phyloP scores from a whole-genome alignment of 2,113 vertebrate genomes.

The Amblyornis subalaris region DNA sequence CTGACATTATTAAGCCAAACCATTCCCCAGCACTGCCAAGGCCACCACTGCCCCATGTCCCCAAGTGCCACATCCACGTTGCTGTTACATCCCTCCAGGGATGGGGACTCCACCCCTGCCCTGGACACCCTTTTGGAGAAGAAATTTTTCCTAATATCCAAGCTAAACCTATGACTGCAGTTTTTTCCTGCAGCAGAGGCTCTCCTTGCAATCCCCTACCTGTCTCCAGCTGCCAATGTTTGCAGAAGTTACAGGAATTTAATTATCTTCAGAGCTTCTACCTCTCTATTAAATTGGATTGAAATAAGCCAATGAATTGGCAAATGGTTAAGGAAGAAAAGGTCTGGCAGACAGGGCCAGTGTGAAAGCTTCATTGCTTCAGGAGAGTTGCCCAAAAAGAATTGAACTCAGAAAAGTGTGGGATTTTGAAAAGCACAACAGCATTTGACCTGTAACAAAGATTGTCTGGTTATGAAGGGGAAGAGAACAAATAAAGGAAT shows the following conservation, averaged over 20 bases:
- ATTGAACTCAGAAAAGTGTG: not conserved
- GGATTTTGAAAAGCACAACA: not conserved
- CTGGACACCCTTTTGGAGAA: not conserved
- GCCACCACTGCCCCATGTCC: not conserved
- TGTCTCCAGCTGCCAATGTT: not conserved
- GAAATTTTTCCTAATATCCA: not conserved
- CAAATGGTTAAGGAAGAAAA: not conserved
- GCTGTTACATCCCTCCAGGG: not conserved
- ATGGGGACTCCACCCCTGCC: not conserved
- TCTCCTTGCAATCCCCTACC: not conserved
- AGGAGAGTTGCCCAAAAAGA: not conserved
- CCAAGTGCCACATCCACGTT: not conserved
- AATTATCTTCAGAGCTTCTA: not conserved
- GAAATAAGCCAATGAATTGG: not conserved
- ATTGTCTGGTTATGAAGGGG: slow-evolving; percentile 13
- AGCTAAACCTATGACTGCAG: not conserved
- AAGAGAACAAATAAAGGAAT: slow-evolving; percentile 36
- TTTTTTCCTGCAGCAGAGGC: not conserved
- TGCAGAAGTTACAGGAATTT: not conserved
- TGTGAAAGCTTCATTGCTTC: not conserved
- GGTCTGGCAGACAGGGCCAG: not conserved
- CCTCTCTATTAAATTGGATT: not conserved
- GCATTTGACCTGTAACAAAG: not conserved
- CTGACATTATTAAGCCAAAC: not conserved
- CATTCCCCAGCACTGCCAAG: not conserved